Percentiles rank a stretch among this genome's conserved stretches.
These are phyloP conservation scores for Pilophorus perplexus DNA, from an alignment of 2,888 invertebrate genomes.

Conservation along the genomic window DNA sequence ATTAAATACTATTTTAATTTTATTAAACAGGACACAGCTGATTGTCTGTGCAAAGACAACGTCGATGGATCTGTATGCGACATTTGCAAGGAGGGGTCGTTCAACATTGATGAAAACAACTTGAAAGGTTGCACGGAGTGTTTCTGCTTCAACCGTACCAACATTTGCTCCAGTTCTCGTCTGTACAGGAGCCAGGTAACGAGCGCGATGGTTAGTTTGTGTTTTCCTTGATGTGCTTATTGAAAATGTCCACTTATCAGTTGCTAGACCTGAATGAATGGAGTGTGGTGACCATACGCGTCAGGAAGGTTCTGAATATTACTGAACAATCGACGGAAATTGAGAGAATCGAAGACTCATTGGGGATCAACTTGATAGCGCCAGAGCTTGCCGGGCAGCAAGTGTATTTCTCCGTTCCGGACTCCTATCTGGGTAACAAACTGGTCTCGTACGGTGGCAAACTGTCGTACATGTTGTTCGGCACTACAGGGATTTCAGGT, in stretches of 20 bases:
- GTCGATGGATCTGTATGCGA: slow-evolving; percentile 78
- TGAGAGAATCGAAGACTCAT: slow-evolving; percentile 18
- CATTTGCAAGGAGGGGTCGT: slow-evolving; percentile 82
- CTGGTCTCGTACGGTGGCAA: slow-evolving; percentile 85
- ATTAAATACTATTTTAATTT: too few species aligned
- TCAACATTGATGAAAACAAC: slow-evolving; percentile 79
- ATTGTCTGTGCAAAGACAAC: slow-evolving; percentile 52
- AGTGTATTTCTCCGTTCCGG: slow-evolving; percentile 76
- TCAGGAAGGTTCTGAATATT: slow-evolving; percentile 54
- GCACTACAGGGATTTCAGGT: slow-evolving; percentile 31
- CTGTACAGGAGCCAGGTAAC: slow-evolving; percentile 54
- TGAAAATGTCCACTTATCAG: slow-evolving; percentile 53
- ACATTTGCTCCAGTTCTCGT: slow-evolving; percentile 76
- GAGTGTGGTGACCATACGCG: slow-evolving; percentile 61
- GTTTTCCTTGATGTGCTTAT: too few species aligned
- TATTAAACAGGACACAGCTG: slow-evolving; percentile 51
- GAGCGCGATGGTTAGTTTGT: too few species aligned
- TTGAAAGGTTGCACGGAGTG: slow-evolving; percentile 92
- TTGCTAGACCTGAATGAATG: slow-evolving; percentile 66
- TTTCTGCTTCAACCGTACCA: slow-evolving; percentile 94
- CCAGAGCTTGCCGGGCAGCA: slow-evolving; percentile 55
- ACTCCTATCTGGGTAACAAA: slow-evolving; percentile 74
- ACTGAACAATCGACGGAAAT: slow-evolving; percentile 41
- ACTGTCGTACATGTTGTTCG: slow-evolving; percentile 70
- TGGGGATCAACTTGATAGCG: slow-evolving; percentile 57